phyloP scores from a whole-genome alignment of 2,113 vertebrate species.

The Neogobius melanostomus region DNA sequence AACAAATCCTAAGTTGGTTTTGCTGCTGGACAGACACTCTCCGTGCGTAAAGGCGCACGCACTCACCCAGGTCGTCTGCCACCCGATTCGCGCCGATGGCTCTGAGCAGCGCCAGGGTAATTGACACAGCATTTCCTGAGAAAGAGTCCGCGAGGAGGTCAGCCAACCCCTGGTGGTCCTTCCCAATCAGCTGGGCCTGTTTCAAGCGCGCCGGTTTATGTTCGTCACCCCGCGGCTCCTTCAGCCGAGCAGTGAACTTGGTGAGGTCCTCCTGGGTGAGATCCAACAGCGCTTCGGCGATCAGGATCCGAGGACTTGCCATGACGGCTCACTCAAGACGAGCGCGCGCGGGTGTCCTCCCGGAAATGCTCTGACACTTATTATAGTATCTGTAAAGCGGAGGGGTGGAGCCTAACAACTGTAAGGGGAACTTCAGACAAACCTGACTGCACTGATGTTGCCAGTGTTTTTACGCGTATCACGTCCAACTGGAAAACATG shows the following conservation, averaged over 20 bases:
- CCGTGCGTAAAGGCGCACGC: neutral
- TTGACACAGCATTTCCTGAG: accelerated
- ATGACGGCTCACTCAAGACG: neutral
- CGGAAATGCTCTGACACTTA: neutral
- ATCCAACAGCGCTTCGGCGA: neutral
- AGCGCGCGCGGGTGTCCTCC: neutral
- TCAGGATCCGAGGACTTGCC: neutral
- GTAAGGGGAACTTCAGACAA: no score
- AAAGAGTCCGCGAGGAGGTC: slow-evolving; percentile 35
- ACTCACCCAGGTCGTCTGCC: slow-evolving; percentile 9
- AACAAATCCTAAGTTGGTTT: neutral
- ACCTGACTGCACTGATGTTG: no score
- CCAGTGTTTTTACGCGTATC: no score
- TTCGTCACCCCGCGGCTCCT: neutral
- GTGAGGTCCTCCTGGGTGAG: accelerated
- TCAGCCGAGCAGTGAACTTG: slow-evolving; percentile 9
- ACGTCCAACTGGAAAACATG: no score
- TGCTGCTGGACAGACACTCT: neutral
- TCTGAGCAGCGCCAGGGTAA: slow-evolving; percentile 11
- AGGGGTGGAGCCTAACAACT: no score
- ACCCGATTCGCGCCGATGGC: accelerated
- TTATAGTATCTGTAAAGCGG: no score
- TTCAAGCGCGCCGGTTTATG: slow-evolving; percentile 14
- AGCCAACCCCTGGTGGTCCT: accelerated
- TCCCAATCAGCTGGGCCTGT: neutral